Evolutionary conservation across 2,797 vertebrate genomes (phyloP).

Genomic region (Triplophysa bombifrons): DNA sequence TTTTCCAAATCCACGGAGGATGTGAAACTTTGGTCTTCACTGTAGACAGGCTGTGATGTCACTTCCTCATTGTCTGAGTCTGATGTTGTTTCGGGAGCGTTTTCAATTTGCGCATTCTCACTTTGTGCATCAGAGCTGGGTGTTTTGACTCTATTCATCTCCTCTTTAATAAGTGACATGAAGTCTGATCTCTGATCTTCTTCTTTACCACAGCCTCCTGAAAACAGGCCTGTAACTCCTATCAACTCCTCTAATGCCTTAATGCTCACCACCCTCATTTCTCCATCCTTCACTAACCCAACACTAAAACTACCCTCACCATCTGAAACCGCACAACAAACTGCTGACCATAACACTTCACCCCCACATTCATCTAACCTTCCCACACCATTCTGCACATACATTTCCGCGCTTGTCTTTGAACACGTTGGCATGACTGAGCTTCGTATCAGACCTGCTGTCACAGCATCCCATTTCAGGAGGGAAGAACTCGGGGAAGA

Average conservation of each 20-base stretch:
- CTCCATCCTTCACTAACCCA: constrained; percentile 68
- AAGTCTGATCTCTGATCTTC: constrained; percentile 35
- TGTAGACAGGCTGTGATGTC: constrained; percentile 26
- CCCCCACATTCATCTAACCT: constrained; percentile 54
- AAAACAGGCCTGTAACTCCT: constrained; percentile 70
- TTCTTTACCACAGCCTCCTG: constrained; percentile 66
- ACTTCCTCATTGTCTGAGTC: constrained; percentile 24
- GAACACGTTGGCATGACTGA: constrained; percentile 66
- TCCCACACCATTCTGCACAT: constrained; percentile 69
- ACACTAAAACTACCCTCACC: constrained; percentile 66
- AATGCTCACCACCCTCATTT: constrained; percentile 65
- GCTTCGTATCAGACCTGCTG: constrained; percentile 66
- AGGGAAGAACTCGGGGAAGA: constrained; percentile 57
- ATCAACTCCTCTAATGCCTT: constrained; percentile 72
- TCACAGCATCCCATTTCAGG: constrained; percentile 69
- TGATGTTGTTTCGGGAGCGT: neutral
- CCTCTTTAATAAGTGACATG: constrained; percentile 36
- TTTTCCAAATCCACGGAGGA: constrained; percentile 35
- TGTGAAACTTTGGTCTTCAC: constrained; percentile 7
- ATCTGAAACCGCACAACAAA: constrained; percentile 56
- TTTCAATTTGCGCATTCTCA: constrained; percentile 15
- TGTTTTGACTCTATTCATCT: constrained; percentile 24
- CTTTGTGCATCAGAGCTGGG: constrained; percentile 25
- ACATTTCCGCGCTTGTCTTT: constrained; percentile 68
- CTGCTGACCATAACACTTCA: constrained; percentile 55